Evolutionary conservation across 2,797 vertebrate species (phyloP), one percentile per base, ranked within the genome.

Genomic region (Falco novaeseelandiae): DNA sequence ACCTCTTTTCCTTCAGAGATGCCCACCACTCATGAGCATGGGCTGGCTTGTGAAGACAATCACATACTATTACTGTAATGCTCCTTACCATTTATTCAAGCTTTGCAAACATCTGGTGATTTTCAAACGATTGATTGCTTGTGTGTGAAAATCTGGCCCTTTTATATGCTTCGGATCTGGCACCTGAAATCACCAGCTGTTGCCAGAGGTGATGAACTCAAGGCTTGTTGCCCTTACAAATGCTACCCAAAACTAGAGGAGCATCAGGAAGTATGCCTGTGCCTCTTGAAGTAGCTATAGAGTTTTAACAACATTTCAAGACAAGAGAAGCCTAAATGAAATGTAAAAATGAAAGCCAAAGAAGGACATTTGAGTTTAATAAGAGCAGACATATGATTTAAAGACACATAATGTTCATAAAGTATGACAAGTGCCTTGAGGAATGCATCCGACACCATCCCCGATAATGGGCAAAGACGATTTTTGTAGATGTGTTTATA

Each of bases 401-500:
- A 93, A 93, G 65, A 38, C 44, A 44, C 61, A 55, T 7, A 74
- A 21, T 14, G 38, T 94, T 83, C 7, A 2, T 73, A 76, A 86
- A 86, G 11, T 51, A 90, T 90, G 91, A 92, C 88, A 87, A 94
- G 69, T 58, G 67, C 55, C 83, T 96, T 0, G 0, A 96, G 34
- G 87, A 96, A 92, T 88, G 84, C 22, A 86, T n/a, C 65, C 82
- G 81, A 44, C 44, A 74, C 42, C 21, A 76, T 81, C 42, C 40
- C 25, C 0, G 10, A 72, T 62, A 91, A 94, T 62, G 34, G 57
- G 32, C 76, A 78, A 87, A 58, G 7, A 91, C 23, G n/a, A 58
- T n/a, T 94, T 90, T 87, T 88, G 34, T 78, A 83, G 65, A 62
- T 0, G 7, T 34, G 74, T 94, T 96, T 90, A 90, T 76, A 93